A percentile compares a stretch with the other conserved stretches of the same genome.
These are phyloP conservation scores for Heteromurus nitidus DNA, from an alignment of 2,888 invertebrate species.

Conservation along the genomic window DNA sequence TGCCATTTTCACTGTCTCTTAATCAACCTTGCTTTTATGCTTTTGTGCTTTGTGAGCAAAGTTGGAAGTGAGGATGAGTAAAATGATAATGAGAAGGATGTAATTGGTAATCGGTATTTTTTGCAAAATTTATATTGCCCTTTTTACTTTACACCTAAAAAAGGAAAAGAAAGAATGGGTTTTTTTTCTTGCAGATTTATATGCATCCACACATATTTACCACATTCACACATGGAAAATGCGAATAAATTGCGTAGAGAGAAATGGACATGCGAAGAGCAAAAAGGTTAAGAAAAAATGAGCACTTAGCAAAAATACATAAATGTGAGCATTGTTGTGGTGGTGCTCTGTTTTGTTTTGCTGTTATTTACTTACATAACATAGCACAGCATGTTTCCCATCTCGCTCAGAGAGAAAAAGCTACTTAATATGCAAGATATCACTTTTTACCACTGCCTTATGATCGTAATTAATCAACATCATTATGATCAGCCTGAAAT, in stretches of 20 bases:
- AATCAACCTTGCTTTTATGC: no score
- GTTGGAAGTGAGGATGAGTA: conserved; percentile 2
- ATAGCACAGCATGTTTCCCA: background rate
- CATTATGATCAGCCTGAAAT: conserved; percentile 10
- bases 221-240: background rate
- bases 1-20: background rate
- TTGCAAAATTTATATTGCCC: background rate
- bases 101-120: conserved; percentile 23
- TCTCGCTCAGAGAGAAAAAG: background rate
- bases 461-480: conserved; percentile 23
- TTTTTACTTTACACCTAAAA: background rate
- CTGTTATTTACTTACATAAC: no score
- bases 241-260: no score
- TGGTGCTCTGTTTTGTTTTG: no score
- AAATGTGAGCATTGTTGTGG: background rate
- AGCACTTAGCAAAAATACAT: background rate
- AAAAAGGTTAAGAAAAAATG: background rate
- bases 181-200: background rate
- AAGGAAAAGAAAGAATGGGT: no score
- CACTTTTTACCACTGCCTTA: conserved; percentile 5
- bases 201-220: background rate
- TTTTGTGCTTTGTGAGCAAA: background rate
- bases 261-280: background rate
- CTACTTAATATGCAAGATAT: conserved; percentile 11
- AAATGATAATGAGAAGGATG: conserved; percentile 21